Percentiles rank a stretch among this genome's conserved stretches.
phyloP scores from a whole-genome alignment of 2,888 invertebrate species.

The Dysmachus trigonus region DNA sequence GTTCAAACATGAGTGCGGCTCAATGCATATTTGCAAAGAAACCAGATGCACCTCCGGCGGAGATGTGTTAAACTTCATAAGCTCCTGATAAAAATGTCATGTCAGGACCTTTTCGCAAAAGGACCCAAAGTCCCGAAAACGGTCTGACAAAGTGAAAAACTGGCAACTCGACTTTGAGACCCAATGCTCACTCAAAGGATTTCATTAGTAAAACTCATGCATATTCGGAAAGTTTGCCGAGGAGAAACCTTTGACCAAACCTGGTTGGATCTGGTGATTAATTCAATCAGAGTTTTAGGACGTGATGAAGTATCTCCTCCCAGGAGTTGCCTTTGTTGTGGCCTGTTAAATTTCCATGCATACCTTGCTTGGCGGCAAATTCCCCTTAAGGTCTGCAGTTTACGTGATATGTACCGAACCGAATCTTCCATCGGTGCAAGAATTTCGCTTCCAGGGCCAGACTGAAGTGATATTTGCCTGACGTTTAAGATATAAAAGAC shows the following conservation, averaged over 20 bases:
- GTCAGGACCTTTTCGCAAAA: background rate
- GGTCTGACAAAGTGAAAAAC: slow-evolving; percentile 1
- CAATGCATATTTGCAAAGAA: background rate
- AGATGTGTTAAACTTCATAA: background rate
- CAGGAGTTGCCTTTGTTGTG: slow-evolving; percentile 6
- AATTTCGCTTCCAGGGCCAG: background rate
- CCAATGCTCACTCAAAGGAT: slow-evolving; percentile 23
- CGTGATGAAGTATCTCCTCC: slow-evolving; percentile 44
- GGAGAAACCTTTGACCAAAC: slow-evolving; percentile 38
- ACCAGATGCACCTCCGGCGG: background rate
- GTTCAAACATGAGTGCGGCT: background rate
- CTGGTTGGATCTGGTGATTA: slow-evolving; percentile 42
- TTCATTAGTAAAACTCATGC: slow-evolving; percentile 39
- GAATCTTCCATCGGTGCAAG: background rate
- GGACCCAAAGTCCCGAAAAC: background rate
- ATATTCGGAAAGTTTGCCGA: slow-evolving; percentile 39
- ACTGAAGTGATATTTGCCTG: background rate
- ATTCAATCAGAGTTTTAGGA: slow-evolving; percentile 46
- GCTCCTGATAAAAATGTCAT: background rate
- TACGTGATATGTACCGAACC: background rate
- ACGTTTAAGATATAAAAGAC: background rate
- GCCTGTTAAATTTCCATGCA: background rate
- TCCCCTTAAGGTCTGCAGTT: background rate
- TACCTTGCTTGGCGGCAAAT: background rate
- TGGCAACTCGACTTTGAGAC: slow-evolving; percentile 1